A percentile compares a stretch with the other conserved stretches of the same genome.
Evolutionary conservation across 2,113 vertebrate species (phyloP).

Genomic region (Laticauda laticaudata): DNA sequence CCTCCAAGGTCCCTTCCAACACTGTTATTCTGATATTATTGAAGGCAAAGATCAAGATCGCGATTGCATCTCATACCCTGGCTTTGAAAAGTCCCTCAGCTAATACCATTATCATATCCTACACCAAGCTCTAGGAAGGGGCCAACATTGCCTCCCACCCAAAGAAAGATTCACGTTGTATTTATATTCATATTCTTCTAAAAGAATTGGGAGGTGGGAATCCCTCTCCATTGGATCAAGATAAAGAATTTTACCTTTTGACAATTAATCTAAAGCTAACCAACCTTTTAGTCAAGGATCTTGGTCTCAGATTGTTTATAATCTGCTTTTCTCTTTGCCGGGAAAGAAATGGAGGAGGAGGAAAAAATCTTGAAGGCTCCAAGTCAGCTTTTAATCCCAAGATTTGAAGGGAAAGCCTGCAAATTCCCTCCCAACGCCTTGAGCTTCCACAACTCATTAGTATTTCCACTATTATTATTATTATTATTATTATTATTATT

Average conservation of each 20-base stretch:
- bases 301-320: background rate
- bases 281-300: background rate
- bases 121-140: background rate
- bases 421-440: background rate
- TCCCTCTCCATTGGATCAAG: background rate
- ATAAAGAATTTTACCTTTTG: background rate
- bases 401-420: conserved; percentile 56
- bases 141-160: background rate
- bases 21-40: background rate
- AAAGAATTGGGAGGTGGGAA: background rate
- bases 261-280: background rate
- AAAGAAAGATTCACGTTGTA: background rate
- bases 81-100: background rate
- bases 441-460: background rate
- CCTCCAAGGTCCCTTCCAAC: too few relatives aligned
- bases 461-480: background rate
- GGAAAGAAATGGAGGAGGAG: background rate
- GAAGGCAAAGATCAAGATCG: background rate
- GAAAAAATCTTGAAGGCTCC: conserved; percentile 20
- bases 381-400: conserved; percentile 45
- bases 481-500: too few relatives aligned
- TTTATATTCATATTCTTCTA: background rate
- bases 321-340: background rate
- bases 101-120: background rate
- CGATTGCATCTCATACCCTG: background rate